These are phyloP conservation scores for Lysiphlebus fabarum DNA, from an alignment of 1,140 invertebrate species.

Conservation along the genomic window DNA sequence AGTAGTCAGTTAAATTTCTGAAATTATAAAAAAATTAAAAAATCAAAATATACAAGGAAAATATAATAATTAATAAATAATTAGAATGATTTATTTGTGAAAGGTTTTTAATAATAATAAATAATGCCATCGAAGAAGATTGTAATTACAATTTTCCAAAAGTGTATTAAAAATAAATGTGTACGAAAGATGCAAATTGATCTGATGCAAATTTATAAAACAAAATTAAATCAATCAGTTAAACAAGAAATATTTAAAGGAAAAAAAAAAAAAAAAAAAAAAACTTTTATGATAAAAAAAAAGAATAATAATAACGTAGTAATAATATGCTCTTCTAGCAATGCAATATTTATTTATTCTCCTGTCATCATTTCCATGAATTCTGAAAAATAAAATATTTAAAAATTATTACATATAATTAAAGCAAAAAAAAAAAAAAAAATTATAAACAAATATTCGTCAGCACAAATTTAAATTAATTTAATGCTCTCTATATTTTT, in stretches of 20 bases:
- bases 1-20: too few species aligned
- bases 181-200: conserved; percentile 9
- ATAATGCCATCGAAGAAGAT: not conserved
- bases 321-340: conserved; percentile 10
- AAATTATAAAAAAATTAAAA: not conserved
- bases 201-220: not conserved
- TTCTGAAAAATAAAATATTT: conserved; percentile 64
- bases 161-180: conserved; percentile 7
- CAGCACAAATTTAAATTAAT: too few species aligned
- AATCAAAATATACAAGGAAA: not conserved
- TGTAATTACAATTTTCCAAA: too few species aligned
- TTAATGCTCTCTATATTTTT: not conserved
- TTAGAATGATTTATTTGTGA: not conserved
- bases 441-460: too few species aligned
- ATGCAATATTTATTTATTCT: conserved; percentile 62
- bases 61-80: not conserved
- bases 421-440: too few species aligned
- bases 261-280: conserved; percentile 1
- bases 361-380: conserved; percentile 97
- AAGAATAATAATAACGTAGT: not conserved
- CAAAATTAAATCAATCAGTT: too few species aligned
- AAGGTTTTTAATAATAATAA: not conserved
- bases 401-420: too few species aligned
- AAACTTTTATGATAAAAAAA: conserved; percentile 6
- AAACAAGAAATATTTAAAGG: too few species aligned